phyloP scores from a whole-genome alignment of 2,113 vertebrate genomes.

The Candoia aspera region DNA sequence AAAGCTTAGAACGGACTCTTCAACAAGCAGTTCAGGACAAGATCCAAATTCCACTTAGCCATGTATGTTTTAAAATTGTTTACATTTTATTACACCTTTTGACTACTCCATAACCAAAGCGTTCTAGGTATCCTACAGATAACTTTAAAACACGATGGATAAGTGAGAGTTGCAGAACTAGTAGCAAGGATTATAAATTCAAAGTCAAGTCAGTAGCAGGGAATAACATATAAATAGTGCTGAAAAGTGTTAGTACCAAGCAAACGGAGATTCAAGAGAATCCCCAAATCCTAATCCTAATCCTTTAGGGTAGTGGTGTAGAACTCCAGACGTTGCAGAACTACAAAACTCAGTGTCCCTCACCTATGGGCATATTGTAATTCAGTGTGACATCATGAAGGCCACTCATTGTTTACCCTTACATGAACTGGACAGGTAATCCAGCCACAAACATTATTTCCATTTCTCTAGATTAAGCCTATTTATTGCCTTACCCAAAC shows the following conservation, averaged over 20 bases:
- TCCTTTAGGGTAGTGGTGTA: no score
- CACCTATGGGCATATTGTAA: no score
- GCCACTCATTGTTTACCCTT: no score
- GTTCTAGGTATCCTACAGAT: not conserved
- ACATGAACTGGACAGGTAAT: no score
- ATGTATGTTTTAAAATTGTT: not conserved
- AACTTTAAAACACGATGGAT: not conserved
- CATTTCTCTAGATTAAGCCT: not conserved
- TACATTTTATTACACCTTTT: not conserved
- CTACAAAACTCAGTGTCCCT: no score
- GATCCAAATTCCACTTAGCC: conserved; percentile 45
- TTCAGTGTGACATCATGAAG: no score
- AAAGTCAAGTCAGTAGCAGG: not conserved
- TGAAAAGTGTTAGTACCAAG: not conserved
- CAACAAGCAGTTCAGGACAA: not conserved
- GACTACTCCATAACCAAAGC: not conserved
- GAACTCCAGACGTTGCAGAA: no score
- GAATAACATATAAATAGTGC: not conserved
- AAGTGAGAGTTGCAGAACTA: not conserved
- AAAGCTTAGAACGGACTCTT: not conserved
- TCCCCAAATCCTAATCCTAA: no score
- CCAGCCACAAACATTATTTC: not conserved
- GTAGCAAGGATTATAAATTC: not conserved
- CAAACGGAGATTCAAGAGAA: not conserved
- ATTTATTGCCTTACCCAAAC: not conserved